phyloP scores from a whole-genome alignment of 2,888 invertebrate genomes.

The Choreutis nemorana region DNA sequence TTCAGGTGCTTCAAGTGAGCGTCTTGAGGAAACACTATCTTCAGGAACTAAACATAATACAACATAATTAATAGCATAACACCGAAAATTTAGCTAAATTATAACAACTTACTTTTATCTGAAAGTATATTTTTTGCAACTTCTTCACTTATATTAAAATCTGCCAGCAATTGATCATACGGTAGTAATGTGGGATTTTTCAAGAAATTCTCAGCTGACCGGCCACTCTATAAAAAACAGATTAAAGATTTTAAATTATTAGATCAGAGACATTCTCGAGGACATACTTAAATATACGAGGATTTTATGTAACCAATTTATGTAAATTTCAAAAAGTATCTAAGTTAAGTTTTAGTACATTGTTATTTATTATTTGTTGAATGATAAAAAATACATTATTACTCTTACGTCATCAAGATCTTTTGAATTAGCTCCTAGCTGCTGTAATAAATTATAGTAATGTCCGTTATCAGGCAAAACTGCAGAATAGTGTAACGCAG shows the following conservation, averaged over 20 bases:
- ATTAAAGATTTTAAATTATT: conserved; percentile 2
- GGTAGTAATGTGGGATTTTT: conserved; percentile 72
- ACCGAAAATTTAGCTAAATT: conserved; percentile 7
- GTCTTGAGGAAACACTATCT: conserved; percentile 77
- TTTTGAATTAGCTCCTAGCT: conserved; percentile 86
- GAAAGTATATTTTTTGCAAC: conserved; percentile 73
- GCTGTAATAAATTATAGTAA: conserved; percentile 84
- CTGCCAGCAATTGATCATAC: conserved; percentile 71
- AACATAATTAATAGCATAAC: background rate
- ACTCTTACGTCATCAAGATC: conserved; percentile 80
- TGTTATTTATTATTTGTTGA: background rate
- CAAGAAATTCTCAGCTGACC: conserved; percentile 81
- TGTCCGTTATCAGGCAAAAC: conserved; percentile 86
- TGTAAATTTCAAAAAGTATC: too few relatives aligned
- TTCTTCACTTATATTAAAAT: conserved; percentile 75
- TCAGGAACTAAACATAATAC: conserved; percentile 70
- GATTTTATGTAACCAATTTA: too few relatives aligned
- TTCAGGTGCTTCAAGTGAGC: conserved; percentile 74
- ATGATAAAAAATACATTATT: conserved; percentile 19
- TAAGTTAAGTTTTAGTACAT: too few relatives aligned
- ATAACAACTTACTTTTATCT: conserved; percentile 74
- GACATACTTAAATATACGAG: too few relatives aligned
- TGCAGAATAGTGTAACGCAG: conserved; percentile 90
- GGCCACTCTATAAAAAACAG: conserved; percentile 69
- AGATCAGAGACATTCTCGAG: too few relatives aligned